Evolutionary conservation across 2,888 invertebrate genomes (phyloP).

Genomic region (Amphipyra tragopoginis): DNA sequence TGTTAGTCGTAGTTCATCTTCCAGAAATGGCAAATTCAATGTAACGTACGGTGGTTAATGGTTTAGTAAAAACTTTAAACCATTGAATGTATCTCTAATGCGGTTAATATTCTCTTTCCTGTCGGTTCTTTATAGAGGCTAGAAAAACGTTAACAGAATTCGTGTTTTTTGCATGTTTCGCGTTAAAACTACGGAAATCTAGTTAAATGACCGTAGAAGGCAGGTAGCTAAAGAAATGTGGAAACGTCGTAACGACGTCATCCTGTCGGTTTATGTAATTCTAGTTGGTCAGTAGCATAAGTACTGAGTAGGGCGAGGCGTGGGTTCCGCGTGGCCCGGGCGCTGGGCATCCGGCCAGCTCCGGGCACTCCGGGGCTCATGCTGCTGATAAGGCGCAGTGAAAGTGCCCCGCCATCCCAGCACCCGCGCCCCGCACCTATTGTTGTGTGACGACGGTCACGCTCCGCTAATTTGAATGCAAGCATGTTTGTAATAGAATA

Average conservation of each 20-base stretch:
- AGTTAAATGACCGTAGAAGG: slow-evolving; percentile 47
- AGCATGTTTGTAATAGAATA: slow-evolving; percentile 79
- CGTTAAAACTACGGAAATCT: slow-evolving; percentile 45
- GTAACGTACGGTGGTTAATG: slow-evolving; percentile 8
- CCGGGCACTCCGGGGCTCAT: slow-evolving; percentile 55
- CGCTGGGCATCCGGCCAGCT: slow-evolving; percentile 60
- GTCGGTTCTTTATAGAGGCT: slow-evolving; percentile 9
- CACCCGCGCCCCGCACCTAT: slow-evolving; percentile 68
- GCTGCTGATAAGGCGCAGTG: slow-evolving; percentile 74
- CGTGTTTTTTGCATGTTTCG: slow-evolving; percentile 31
- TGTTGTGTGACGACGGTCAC: slow-evolving; percentile 78
- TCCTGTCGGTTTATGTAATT: slow-evolving; percentile 59
- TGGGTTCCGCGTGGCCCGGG: slow-evolving; percentile 49
- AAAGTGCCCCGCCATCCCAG: slow-evolving; percentile 69
- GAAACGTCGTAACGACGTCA: slow-evolving; percentile 50
- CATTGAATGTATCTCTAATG: slow-evolving; percentile 18
- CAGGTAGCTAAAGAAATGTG: slow-evolving; percentile 53
- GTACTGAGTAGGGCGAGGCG: slow-evolving; percentile 32
- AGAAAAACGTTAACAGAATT: slow-evolving; percentile 28
- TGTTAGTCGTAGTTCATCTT: no score
- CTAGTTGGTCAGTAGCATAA: slow-evolving; percentile 40
- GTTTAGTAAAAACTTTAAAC: slow-evolving; percentile 14
- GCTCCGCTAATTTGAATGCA: slow-evolving; percentile 81
- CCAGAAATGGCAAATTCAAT: background rate
- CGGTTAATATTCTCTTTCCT: slow-evolving; percentile 35